Percentiles rank a stretch among this genome's conserved stretches.
Conservation (phyloP, 2,797 vertebrate species). For the Somateria mollissima region DNA sequence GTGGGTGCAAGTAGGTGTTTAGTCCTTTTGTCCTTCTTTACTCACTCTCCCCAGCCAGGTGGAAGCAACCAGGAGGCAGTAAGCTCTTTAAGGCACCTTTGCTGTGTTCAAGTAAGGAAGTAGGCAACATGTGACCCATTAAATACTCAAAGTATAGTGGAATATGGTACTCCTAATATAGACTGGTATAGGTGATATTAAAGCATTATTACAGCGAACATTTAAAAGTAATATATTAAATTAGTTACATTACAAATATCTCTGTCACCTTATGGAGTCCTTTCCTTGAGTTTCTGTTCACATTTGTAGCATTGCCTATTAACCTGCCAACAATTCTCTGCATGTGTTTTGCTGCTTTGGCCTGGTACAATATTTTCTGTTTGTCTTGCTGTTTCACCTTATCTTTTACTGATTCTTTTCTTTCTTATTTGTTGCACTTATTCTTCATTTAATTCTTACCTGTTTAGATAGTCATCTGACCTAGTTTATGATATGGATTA, state of each 20-base stretch:
- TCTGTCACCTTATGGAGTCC: not conserved
- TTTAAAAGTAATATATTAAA: not conserved
- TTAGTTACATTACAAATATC: not conserved
- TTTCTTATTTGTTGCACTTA: slow-evolving; percentile 26
- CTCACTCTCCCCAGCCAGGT: not conserved
- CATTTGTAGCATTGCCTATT: not conserved
- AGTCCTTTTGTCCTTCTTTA: not conserved
- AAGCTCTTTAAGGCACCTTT: not conserved
- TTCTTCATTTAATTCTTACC: slow-evolving; percentile 50
- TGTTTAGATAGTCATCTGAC: slow-evolving; percentile 55
- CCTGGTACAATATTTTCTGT: not conserved
- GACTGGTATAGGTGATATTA: not conserved
- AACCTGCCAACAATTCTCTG: not conserved
- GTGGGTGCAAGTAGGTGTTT: accelerated
- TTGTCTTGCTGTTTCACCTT: not conserved
- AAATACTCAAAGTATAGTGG: not conserved
- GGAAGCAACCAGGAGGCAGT: not conserved
- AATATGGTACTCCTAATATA: not conserved
- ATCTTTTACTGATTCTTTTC: not conserved
- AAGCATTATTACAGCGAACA: not conserved
- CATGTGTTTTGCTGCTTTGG: not conserved
- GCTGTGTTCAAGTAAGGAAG: not conserved
- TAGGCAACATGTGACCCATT: not conserved
- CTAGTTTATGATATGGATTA: slow-evolving; percentile 46
- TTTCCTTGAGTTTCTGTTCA: not conserved